Base-by-base conservation (phyloP, 2,888 invertebrate genomes). In the Gerosis bhagava region DNA sequence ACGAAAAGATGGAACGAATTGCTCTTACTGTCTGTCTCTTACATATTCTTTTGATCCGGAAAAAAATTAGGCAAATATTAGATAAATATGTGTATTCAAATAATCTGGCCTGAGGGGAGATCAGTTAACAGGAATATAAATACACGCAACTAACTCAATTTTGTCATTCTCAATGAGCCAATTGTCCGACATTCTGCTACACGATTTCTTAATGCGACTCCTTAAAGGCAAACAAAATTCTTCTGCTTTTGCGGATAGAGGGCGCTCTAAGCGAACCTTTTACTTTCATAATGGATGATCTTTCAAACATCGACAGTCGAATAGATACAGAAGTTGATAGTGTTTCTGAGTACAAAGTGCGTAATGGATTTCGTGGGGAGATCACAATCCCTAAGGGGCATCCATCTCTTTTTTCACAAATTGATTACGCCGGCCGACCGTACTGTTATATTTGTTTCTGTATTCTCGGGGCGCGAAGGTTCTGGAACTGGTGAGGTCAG, bases 261-360 rank as follows among this genome's bases (percentile, higher is more conserved):
- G 43, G 46, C 35, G 49, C 49, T 54, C 48, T 53, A 47, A 47
- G 47, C 50, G 49, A 73, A 73, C 70, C 74, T 78, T 75, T 78
- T 66, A 73, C 61, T 59, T 60, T 53, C 31, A 63, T 74, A 79
- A 75, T 73, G 74, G 75, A 80, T 77, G 70, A 77, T 76, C 73
- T 72, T 65, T 68, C 64, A 67, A 70, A 74, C 71, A 75, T 66
- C 70, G 74, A 61, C 65, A 72, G 63, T 68, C 66, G 65, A 72
- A 74, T 63, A 64, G 64, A 67, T 70, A 69, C 66, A 65, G 63
- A 69, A 69, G 60, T 66, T 62, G 65, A 70, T 68, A 69, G 64
- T 63, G 62, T 65, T 65, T 65, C 65, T 26, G 60, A 50, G 57
- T 58, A 65, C 57, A 60, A 64, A 70, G 66, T 62, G 63, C 63